A percentile compares a stretch with the other conserved stretches of the same genome.
These are phyloP conservation scores for Arctocebus calabarensis DNA, from an alignment of 2,797 vertebrate genomes.

Conservation along the genomic window DNA sequence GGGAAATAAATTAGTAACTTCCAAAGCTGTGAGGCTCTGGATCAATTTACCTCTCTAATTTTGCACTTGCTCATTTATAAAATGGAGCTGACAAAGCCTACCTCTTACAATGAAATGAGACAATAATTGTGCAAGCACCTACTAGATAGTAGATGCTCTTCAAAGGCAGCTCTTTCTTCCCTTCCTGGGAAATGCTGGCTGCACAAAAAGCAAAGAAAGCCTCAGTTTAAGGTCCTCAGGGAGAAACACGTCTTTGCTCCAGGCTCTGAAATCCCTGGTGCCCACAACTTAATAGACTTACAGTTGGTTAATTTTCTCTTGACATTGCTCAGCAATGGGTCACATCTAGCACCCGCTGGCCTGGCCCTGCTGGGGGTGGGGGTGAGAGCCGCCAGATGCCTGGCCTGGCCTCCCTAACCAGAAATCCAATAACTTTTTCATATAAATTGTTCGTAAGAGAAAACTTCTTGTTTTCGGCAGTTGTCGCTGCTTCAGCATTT, in stretches of 20 bases:
- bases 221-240: constrained; percentile 32
- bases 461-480: constrained; percentile 89
- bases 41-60: background rate
- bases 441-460: constrained; percentile 90
- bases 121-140: background rate
- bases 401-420: constrained; percentile 86
- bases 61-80: background rate
- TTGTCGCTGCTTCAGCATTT: constrained; percentile 91
- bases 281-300: constrained; percentile 78
- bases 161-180: background rate
- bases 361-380: constrained; percentile 68
- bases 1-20: background rate
- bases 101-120: background rate
- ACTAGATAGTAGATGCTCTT: background rate
- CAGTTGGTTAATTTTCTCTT: constrained; percentile 84
- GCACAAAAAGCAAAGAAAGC: constrained; percentile 52
- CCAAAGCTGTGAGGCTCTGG: background rate
- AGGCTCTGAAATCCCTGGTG: constrained; percentile 71
- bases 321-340: constrained; percentile 79
- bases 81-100: background rate
- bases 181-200: background rate
- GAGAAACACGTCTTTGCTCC: constrained; percentile 56
- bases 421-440: constrained; percentile 90
- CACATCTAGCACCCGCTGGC: constrained; percentile 66
- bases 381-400: constrained; percentile 10